These are phyloP conservation scores for Ptiloglossa arizonensis DNA, from an alignment of 1,140 invertebrate species.

Conservation along the genomic window DNA sequence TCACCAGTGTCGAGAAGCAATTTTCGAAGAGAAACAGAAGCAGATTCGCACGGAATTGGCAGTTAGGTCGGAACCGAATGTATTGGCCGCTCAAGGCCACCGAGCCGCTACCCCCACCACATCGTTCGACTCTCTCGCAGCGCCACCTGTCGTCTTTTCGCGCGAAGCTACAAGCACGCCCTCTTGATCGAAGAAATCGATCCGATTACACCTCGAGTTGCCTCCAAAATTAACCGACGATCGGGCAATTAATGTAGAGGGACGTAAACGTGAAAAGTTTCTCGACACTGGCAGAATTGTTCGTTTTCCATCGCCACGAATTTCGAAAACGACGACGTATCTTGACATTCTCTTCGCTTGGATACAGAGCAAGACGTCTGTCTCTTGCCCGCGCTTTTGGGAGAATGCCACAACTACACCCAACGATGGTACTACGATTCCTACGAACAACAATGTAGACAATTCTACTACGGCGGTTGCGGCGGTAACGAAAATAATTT, in stretches of 20 bases:
- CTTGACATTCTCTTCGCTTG: not conserved
- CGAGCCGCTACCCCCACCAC: too few species aligned
- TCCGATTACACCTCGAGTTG: too few species aligned
- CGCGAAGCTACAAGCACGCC: too few species aligned
- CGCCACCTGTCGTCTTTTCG: too few species aligned
- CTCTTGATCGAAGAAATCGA: too few species aligned
- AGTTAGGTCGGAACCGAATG: too few species aligned
- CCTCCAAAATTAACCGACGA: not conserved
- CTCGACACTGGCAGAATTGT: not conserved
- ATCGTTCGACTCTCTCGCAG: too few species aligned
- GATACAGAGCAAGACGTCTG: conserved; percentile 88
- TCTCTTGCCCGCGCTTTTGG: conserved; percentile 87
- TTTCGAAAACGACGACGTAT: not conserved
- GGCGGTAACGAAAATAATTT: conserved; percentile 93
- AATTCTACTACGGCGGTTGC: conserved; percentile 92
- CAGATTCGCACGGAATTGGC: too few species aligned
- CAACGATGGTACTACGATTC: conserved; percentile 93
- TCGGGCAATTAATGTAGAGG: too few species aligned
- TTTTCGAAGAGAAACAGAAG: not conserved
- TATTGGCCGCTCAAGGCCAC: too few species aligned
- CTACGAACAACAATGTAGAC: conserved; percentile 85
- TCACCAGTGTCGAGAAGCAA: not conserved
- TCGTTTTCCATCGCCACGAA: not conserved
- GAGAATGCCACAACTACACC: conserved; percentile 90
- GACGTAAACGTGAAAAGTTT: not conserved